phyloP scores from a whole-genome alignment of 2,113 vertebrate species.

The Lipophrys pholis region DNA sequence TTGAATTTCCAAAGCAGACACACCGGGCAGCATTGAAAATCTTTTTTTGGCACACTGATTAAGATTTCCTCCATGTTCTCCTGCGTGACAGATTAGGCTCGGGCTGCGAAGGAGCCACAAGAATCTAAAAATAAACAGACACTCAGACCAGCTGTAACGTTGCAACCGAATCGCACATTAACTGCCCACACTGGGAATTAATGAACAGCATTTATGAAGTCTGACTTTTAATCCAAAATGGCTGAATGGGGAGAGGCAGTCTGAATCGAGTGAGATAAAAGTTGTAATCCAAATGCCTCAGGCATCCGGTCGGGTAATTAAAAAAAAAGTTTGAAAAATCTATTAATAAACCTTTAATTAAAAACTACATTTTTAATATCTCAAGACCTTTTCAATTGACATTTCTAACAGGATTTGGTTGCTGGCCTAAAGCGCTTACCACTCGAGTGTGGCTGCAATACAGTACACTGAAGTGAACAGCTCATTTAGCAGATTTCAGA shows the following conservation, averaged over 20 bases:
- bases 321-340: slow-evolving; percentile 86
- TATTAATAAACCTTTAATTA: slow-evolving; percentile 88
- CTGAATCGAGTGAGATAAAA: slow-evolving; percentile 83
- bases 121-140: slow-evolving; percentile 78
- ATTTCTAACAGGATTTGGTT: slow-evolving; percentile 83
- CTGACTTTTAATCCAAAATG: slow-evolving; percentile 83
- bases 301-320: slow-evolving; percentile 84
- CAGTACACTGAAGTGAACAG: slow-evolving; percentile 65
- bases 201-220: slow-evolving; percentile 82
- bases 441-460: slow-evolving; percentile 65
- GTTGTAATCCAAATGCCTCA: slow-evolving; percentile 81
- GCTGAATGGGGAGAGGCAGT: slow-evolving; percentile 75
- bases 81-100: slow-evolving; percentile 68
- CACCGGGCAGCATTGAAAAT: slow-evolving; percentile 31
- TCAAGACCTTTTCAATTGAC: slow-evolving; percentile 84
- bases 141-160: slow-evolving; percentile 55
- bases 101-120: slow-evolving; percentile 66
- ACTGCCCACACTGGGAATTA: slow-evolving; percentile 76
- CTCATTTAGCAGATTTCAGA: slow-evolving; percentile 65
- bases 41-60: slow-evolving; percentile 54
- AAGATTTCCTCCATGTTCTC: slow-evolving; percentile 61
- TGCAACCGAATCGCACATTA: slow-evolving; percentile 75
- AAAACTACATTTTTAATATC: slow-evolving; percentile 87
- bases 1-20: slow-evolving; percentile 46
- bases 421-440: slow-evolving; percentile 78